Percentiles rank a stretch among this genome's conserved stretches.
Evolutionary conservation across 2,888 invertebrate genomes (phyloP).

Genomic region (Carabus problematicus): DNA sequence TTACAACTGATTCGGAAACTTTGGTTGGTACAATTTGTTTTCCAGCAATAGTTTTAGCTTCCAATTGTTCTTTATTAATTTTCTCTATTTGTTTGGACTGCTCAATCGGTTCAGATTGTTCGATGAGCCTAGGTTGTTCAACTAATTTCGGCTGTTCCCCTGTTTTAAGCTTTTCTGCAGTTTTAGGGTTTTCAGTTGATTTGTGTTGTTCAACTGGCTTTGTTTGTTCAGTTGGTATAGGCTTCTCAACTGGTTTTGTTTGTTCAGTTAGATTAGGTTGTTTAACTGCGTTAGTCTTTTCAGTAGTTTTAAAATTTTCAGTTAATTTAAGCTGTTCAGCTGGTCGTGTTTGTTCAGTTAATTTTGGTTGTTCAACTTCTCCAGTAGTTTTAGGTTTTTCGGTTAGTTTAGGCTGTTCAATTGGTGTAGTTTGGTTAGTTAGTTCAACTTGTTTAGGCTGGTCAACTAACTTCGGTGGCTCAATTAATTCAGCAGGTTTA

Average conservation of each 20-base stretch:
- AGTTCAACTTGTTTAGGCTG: conserved; percentile 36
- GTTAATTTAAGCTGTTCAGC: conserved; percentile 44
- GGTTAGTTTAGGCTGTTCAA: conserved; percentile 47
- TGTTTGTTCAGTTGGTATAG: conserved; percentile 19
- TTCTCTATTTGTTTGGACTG: not conserved
- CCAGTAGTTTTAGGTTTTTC: conserved; percentile 26
- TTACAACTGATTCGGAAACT: conserved; percentile 15
- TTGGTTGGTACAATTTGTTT: conserved; percentile 25
- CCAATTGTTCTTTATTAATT: too few species aligned
- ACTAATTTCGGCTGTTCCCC: conserved; percentile 38
- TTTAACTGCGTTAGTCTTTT: conserved; percentile 32
- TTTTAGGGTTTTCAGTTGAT: conserved; percentile 25
- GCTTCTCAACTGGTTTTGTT: conserved; percentile 21
- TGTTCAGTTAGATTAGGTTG: conserved; percentile 28
- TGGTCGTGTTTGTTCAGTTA: conserved; percentile 54
- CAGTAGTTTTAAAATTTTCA: conserved; percentile 37
- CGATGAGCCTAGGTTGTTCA: conserved; percentile 23
- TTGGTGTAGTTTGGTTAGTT: conserved; percentile 48
- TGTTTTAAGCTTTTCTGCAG: conserved; percentile 32
- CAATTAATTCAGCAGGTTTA: conserved; percentile 38
- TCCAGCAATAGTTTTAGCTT: conserved; percentile 33
- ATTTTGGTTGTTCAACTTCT: conserved; percentile 40
- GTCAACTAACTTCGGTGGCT: conserved; percentile 38
- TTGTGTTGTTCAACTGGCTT: conserved; percentile 32
- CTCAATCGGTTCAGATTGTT: conserved; percentile 25